These are phyloP conservation scores for Idaea straminata DNA, from an alignment of 2,888 invertebrate genomes.

Conservation along the genomic window DNA sequence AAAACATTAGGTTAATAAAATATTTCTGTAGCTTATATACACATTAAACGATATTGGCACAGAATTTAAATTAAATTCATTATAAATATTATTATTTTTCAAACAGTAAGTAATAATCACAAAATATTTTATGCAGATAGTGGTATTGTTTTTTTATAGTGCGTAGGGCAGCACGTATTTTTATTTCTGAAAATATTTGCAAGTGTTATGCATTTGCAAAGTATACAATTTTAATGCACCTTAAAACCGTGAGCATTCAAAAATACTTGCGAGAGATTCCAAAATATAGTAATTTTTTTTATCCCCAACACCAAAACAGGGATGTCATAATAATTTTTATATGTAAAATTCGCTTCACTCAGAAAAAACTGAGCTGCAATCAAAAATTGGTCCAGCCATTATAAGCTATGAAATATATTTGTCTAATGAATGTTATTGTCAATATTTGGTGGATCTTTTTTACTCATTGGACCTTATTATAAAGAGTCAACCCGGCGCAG, in stretches of 20 bases:
- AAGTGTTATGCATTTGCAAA: too few relatives aligned
- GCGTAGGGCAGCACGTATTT: not conserved
- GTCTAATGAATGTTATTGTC: not conserved
- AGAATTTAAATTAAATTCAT: not conserved
- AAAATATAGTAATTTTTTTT: too few relatives aligned
- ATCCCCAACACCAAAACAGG: too few relatives aligned
- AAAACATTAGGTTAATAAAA: slow-evolving; percentile 23
- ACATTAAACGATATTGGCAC: slow-evolving; percentile 35
- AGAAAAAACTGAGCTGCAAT: not conserved
- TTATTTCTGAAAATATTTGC: not conserved
- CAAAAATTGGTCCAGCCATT: not conserved
- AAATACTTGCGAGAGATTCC: too few relatives aligned
- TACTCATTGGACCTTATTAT: too few relatives aligned
- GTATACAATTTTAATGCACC: too few relatives aligned
- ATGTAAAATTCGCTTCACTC: too few relatives aligned
- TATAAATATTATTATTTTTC: not conserved
- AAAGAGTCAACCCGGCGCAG: slow-evolving; percentile 48
- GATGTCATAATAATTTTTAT: too few relatives aligned
- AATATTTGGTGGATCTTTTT: too few relatives aligned
- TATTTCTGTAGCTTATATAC: slow-evolving; percentile 40
- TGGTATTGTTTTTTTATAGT: not conserved
- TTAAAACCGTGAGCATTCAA: too few relatives aligned
- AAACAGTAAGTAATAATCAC: not conserved
- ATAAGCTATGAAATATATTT: not conserved
- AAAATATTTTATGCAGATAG: not conserved